Evolutionary conservation across 2,113 vertebrate genomes (phyloP).

Genomic region (Epinephelus lanceolatus): DNA sequence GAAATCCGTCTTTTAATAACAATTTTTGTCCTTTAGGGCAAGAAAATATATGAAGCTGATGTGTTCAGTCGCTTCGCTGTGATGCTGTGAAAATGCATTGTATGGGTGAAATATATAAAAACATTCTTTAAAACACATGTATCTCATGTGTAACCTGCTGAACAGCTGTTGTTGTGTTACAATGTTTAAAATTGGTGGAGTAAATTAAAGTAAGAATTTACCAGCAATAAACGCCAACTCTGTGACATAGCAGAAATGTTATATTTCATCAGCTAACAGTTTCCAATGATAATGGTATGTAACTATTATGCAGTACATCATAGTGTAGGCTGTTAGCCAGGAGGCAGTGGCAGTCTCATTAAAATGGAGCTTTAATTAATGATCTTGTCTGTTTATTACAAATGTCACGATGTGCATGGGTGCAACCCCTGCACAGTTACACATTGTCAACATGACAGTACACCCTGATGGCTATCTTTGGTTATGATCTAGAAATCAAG

Average conservation of each 20-base stretch:
- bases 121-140: neutral
- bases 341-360: slow-evolving; percentile 49
- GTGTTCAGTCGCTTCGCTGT: slow-evolving; percentile 7
- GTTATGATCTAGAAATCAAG: slow-evolving; percentile 28
- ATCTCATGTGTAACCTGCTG: neutral
- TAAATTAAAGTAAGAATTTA: neutral
- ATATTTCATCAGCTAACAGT: slow-evolving; percentile 24
- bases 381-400: slow-evolving; percentile 51
- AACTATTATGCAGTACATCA: slow-evolving; percentile 17
- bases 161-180: neutral
- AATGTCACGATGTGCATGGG: slow-evolving; percentile 24
- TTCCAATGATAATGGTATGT: neutral
- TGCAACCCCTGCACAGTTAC: slow-evolving; percentile 40
- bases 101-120: neutral
- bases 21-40: slow-evolving; percentile 31
- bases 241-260: slow-evolving; percentile 16
- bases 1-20: slow-evolving; percentile 47
- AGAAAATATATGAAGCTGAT: slow-evolving; percentile 16
- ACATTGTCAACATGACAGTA: slow-evolving; percentile 44
- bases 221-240: neutral
- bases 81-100: slow-evolving; percentile 1
- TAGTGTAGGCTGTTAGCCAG: slow-evolving; percentile 24
- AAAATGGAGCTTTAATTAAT: slow-evolving; percentile 62
- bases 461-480: slow-evolving; percentile 33
- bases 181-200: neutral